phyloP scores from a whole-genome alignment of 37 sponge, comb jelly and placozoan species.

The Mnemiopsis leidyi region DNA sequence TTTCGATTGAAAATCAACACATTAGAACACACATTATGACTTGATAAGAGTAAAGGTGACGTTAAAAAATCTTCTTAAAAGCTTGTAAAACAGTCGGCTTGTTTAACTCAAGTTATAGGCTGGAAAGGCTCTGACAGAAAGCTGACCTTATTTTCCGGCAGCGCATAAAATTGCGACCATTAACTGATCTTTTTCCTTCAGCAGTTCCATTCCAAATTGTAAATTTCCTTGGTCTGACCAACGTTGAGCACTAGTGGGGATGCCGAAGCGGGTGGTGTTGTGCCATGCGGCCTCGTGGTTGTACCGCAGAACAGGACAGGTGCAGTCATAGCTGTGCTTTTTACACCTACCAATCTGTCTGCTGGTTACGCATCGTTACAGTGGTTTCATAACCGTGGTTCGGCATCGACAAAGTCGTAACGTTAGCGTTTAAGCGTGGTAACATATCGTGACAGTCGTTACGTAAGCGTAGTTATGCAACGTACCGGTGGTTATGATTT shows the following conservation, averaged over 20 bases:
- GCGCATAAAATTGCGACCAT: constrained; percentile 41
- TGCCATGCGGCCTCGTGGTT: constrained; percentile 1
- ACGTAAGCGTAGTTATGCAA: too few relatives aligned
- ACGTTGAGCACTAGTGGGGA: not conserved
- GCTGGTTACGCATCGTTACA: not conserved
- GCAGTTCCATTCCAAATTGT: not conserved
- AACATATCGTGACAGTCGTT: too few relatives aligned
- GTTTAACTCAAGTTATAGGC: not conserved
- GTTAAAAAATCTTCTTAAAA: not conserved
- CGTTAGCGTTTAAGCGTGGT: too few relatives aligned
- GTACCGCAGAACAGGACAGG: constrained; percentile 6
- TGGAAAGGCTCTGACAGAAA: too few relatives aligned
- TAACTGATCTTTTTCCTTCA: constrained; percentile 55
- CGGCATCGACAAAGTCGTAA: too few relatives aligned
- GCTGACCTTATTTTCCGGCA: not conserved
- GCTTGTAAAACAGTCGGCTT: not conserved
- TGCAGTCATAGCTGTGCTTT: not conserved
- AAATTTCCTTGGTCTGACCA: constrained; percentile 29
- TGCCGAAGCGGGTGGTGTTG: constrained; percentile 2
- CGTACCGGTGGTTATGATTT: too few relatives aligned
- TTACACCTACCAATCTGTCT: constrained; percentile 22
- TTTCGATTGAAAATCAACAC: not conserved
- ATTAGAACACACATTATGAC: not conserved
- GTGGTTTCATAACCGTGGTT: too few relatives aligned
- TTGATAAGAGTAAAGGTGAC: not conserved